phyloP scores from a whole-genome alignment of 2,797 vertebrate genomes.

The Muscicapa striata region DNA sequence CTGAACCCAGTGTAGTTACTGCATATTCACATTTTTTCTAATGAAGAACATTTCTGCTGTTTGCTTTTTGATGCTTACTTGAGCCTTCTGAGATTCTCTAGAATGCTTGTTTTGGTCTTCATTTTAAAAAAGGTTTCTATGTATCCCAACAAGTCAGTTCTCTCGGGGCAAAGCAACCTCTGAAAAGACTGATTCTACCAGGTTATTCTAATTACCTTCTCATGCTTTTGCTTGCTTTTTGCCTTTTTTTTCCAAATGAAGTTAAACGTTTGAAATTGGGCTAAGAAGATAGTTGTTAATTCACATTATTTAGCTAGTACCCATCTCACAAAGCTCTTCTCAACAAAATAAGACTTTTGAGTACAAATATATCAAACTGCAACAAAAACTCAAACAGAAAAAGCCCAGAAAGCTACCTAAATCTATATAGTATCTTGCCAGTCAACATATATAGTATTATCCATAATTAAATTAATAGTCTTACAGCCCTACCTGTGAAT shows the following conservation, averaged over 20 bases:
- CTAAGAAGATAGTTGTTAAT: background rate
- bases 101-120: background rate
- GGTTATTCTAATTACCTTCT: background rate
- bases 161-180: background rate
- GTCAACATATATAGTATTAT: background rate
- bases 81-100: background rate
- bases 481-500: background rate
- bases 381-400: background rate
- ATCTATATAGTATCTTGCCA: background rate
- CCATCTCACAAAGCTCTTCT: background rate
- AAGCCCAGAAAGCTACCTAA: background rate
- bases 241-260: background rate
- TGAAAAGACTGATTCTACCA: background rate
- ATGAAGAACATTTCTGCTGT: background rate
- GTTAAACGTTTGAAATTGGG: background rate
- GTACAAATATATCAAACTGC: background rate
- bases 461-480: background rate
- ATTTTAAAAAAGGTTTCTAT: background rate
- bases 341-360: background rate
- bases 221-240: background rate
- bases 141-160: background rate
- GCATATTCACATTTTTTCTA: background rate
- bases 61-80: background rate
- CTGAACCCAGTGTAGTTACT: background rate
- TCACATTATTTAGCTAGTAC: background rate